Evolutionary conservation across 1,140 invertebrate species (phyloP).

Genomic region (Calliphora vicina): DNA sequence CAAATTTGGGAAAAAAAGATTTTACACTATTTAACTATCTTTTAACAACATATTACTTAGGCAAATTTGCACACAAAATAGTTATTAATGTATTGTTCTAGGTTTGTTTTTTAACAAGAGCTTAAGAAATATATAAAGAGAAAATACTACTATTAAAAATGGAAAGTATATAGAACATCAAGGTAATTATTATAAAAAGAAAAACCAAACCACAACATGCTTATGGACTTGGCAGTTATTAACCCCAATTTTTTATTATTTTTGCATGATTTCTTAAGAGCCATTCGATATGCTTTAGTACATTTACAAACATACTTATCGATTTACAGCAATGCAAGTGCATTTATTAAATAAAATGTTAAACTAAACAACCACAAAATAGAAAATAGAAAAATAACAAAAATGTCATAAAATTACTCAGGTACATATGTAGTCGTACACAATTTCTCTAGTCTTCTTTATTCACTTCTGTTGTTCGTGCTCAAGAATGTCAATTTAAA

Average conservation of each 20-base stretch:
- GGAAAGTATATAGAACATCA: neutral
- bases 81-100: too few species aligned
- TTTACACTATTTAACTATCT: too few species aligned
- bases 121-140: too few species aligned
- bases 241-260: neutral
- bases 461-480: neutral
- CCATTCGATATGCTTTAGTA: neutral
- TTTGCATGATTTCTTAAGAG: neutral
- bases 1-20: too few species aligned
- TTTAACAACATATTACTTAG: too few species aligned
- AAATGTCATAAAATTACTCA: conserved; percentile 20
- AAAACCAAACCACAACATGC: neutral
- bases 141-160: too few species aligned
- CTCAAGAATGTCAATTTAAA: conserved; percentile 30
- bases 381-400: neutral
- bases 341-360: neutral
- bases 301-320: neutral
- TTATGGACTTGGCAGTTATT: neutral
- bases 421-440: neutral
- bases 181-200: neutral
- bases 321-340: neutral
- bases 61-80: too few species aligned
- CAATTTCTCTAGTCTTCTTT: neutral
- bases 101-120: too few species aligned
- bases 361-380: conserved; percentile 1